Evolutionary conservation across 2,113 vertebrate species (phyloP).

Genomic region (Oncorhynchus masou): DNA sequence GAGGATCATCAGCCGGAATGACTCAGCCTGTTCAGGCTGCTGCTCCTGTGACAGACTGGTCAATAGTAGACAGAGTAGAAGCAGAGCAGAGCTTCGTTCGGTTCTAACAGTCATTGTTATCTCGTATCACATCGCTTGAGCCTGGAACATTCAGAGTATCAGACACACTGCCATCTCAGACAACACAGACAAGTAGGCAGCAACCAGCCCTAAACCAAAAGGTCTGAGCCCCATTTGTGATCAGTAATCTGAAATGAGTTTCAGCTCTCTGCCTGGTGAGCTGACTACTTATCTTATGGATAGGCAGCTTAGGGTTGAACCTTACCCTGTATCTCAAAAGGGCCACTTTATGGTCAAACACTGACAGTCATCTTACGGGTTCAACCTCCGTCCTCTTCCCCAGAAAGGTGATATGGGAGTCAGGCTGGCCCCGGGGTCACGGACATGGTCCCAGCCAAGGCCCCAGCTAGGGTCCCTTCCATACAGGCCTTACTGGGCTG

Average conservation of each 20-base stretch:
- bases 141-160: neutral
- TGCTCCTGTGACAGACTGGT: neutral
- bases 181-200: neutral
- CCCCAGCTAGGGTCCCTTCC: slow-evolving; percentile 47
- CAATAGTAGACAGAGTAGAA: neutral
- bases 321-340: too few relatives aligned
- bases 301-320: too few relatives aligned
- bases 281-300: too few relatives aligned
- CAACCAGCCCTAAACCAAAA: too few relatives aligned
- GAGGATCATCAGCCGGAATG: neutral
- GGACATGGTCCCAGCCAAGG: neutral
- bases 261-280: too few relatives aligned
- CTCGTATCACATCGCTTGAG: neutral
- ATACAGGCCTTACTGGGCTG: slow-evolving; percentile 10
- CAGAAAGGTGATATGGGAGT: slow-evolving; percentile 64
- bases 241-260: too few relatives aligned
- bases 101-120: neutral
- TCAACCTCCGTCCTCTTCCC: slow-evolving; percentile 46
- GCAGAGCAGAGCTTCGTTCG: neutral
- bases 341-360: too few relatives aligned
- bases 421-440: slow-evolving; percentile 9
- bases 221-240: too few relatives aligned
- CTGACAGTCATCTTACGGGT: neutral
- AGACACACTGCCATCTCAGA: neutral
- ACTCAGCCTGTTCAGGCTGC: neutral